Evolutionary conservation across 2,113 vertebrate species (phyloP).

Genomic region (Sarotherodon lohbergeri): DNA sequence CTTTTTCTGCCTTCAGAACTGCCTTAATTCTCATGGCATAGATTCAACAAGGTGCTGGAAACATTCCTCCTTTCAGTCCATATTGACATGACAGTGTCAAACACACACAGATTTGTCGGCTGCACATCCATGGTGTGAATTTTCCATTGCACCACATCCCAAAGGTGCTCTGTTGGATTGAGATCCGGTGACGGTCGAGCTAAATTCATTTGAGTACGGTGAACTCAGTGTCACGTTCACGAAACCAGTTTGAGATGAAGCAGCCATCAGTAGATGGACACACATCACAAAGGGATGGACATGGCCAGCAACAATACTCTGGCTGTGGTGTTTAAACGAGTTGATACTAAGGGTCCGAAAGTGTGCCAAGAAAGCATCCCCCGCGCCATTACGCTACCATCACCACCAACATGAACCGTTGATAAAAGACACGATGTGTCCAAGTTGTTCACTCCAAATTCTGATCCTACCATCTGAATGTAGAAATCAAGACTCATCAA

Average conservation of each 20-base stretch:
- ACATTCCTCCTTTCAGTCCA: background rate
- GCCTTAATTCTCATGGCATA: background rate
- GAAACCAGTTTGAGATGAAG: background rate
- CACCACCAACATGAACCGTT: background rate
- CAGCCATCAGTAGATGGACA: background rate
- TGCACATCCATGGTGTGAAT: background rate
- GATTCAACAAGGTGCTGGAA: background rate
- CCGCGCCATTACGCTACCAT: background rate
- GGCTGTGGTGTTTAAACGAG: background rate
- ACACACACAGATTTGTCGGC: background rate
- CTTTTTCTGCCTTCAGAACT: background rate
- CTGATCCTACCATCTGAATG: background rate
- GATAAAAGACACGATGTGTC: background rate
- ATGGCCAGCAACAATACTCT: background rate
- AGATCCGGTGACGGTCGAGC: background rate
- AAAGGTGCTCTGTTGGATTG: background rate
- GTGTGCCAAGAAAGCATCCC: background rate
- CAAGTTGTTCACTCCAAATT: background rate
- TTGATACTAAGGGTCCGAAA: background rate
- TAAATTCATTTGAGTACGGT: background rate
- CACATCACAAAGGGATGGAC: background rate
- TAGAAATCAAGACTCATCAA: background rate
- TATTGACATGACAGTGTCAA: background rate
- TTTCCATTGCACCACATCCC: background rate
- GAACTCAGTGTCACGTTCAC: background rate